Conservation (phyloP, 2,797 vertebrate genomes). For the Hemitrygon akajei region DNA sequence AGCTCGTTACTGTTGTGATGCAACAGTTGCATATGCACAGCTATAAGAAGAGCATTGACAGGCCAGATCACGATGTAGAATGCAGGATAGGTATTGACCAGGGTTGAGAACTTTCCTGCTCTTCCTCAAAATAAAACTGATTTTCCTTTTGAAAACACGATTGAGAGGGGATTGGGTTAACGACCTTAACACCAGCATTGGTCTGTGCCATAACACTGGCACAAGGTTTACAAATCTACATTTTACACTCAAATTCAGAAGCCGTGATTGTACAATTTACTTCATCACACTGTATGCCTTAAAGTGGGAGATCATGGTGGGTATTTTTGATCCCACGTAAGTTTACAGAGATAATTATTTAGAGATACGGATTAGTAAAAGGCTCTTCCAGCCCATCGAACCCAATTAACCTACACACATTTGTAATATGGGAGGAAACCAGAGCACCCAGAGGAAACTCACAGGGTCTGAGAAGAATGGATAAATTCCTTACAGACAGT, state of each 20-base stretch:
- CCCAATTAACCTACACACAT: no score
- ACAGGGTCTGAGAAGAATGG: no score
- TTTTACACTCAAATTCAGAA: neutral
- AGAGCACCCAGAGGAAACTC: no score
- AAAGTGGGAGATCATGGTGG: neutral
- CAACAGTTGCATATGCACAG: neutral
- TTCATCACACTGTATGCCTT: neutral
- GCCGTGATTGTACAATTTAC: neutral
- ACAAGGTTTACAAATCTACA: neutral
- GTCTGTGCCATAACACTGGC: neutral
- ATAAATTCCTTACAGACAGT: no score
- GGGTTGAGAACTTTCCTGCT: neutral
- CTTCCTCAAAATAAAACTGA: neutral
- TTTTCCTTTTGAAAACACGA: no score
- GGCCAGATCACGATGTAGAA: neutral
- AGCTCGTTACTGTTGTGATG: neutral
- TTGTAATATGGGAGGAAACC: no score
- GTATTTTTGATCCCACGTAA: neutral
- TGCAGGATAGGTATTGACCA: neutral
- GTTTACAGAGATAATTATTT: neutral
- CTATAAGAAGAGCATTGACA: neutral
- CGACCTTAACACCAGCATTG: neutral
- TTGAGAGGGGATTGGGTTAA: neutral
- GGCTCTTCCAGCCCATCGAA: no score
- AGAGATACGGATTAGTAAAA: no score